These are phyloP conservation scores for Cantharis rufa DNA, from an alignment of 2,888 invertebrate species.

Conservation along the genomic window DNA sequence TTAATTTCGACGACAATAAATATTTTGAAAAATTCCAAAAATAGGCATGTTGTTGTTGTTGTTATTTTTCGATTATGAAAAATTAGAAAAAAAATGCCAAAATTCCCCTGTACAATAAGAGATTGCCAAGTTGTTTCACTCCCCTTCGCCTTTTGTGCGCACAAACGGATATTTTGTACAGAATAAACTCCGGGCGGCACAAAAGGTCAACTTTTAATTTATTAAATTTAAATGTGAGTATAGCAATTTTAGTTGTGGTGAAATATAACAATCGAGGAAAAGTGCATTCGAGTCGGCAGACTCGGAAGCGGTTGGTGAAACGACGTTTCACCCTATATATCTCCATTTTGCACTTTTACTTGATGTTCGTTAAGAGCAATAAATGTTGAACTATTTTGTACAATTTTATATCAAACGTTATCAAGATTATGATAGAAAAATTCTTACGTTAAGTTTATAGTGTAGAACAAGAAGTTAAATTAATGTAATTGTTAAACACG, in stretches of 20 bases:
- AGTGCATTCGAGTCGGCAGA: background rate
- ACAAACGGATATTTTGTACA: background rate
- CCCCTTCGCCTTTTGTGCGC: background rate
- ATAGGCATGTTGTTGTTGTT: background rate
- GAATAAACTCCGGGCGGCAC: background rate
- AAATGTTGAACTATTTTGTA: constrained; percentile 23
- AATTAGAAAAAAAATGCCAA: background rate
- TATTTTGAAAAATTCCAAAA: background rate
- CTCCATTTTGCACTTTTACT: background rate
- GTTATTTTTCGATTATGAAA: background rate
- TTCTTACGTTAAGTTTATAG: background rate
- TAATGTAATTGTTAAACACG: constrained; percentile 17
- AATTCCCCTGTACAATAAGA: background rate
- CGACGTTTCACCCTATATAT: background rate
- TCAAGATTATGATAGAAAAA: background rate
- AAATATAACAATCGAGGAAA: background rate
- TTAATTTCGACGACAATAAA: background rate
- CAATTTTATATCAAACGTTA: constrained; percentile 15
- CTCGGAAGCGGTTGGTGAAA: background rate
- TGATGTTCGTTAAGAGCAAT: constrained; percentile 17
- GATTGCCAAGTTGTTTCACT: background rate
- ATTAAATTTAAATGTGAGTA: background rate
- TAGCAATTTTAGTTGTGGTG: background rate
- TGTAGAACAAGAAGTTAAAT: background rate
- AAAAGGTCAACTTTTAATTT: background rate